Evolutionary conservation across 2,113 vertebrate genomes (phyloP).

Genomic region (Lonchura striata): DNA sequence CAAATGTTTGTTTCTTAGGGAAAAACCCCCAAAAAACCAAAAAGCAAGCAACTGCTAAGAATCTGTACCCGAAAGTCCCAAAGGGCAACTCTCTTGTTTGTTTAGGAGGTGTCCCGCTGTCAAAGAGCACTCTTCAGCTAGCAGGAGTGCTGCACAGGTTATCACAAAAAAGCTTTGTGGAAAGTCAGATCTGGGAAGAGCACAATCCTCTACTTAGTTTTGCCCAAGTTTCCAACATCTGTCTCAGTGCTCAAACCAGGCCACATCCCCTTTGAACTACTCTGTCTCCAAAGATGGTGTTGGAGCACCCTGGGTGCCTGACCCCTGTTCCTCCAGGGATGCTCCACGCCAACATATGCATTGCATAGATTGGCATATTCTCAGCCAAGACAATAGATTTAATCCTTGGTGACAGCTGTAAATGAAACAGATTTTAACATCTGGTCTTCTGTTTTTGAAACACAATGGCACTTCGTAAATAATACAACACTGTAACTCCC

Average conservation of each 20-base stretch:
- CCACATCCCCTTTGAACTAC: neutral
- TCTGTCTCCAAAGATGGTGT: neutral
- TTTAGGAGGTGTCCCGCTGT: neutral
- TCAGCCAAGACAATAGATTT: conserved; percentile 16
- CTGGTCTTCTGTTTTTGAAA: conserved; percentile 11
- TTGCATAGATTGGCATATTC: neutral
- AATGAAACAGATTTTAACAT: conserved; percentile 33
- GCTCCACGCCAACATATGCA: neutral
- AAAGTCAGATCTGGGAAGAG: neutral
- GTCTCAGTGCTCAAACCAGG: neutral
- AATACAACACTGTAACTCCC: neutral
- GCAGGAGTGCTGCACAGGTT: neutral
- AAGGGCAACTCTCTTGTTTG: accelerated
- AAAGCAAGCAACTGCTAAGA: neutral
- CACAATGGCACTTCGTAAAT: conserved; percentile 38
- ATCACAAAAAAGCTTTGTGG: neutral
- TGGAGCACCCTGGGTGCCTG: neutral
- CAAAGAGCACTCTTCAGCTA: neutral
- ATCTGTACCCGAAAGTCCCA: neutral
- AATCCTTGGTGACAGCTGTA: neutral
- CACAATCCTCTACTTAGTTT: neutral
- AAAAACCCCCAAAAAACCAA: neutral
- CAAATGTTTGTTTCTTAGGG: neutral
- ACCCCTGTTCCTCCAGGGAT: neutral
- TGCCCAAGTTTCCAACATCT: neutral